A percentile compares a stretch with the other conserved stretches of the same genome.
Conservation (phyloP, 2,888 invertebrate species). For the Poecilus cupreus region DNA sequence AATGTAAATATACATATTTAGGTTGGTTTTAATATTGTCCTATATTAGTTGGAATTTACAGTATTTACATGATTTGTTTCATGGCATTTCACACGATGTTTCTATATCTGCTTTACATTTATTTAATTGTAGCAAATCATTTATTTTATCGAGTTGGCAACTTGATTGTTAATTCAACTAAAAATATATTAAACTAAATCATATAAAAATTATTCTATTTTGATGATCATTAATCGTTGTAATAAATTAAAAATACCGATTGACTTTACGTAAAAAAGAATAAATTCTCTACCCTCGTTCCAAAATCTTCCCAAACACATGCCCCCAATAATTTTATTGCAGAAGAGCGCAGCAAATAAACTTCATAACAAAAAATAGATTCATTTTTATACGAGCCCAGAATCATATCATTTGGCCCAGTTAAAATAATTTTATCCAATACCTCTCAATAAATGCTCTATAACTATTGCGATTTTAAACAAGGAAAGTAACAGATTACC, state of each 20-base stretch:
- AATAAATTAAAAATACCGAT: background rate
- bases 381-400: too few species aligned
- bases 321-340: too few species aligned
- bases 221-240: background rate
- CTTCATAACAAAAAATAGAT: too few species aligned
- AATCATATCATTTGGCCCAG: too few species aligned
- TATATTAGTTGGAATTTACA: conserved; percentile 12
- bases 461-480: too few species aligned
- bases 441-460: too few species aligned
- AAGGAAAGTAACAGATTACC: too few species aligned
- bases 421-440: too few species aligned
- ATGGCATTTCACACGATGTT: background rate
- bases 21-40: conserved; percentile 7
- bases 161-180: background rate
- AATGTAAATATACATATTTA: conserved; percentile 11
- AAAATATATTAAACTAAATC: background rate
- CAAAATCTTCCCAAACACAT: too few species aligned
- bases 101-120: background rate
- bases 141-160: conserved; percentile 6
- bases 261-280: background rate
- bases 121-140: too few species aligned
- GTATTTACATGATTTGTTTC: conserved; percentile 12
- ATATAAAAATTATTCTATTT: too few species aligned
- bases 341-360: too few species aligned
- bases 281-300: background rate